Evolutionary conservation across 1,140 invertebrate genomes (phyloP).

Genomic region (Bilobella aurantiaca): DNA sequence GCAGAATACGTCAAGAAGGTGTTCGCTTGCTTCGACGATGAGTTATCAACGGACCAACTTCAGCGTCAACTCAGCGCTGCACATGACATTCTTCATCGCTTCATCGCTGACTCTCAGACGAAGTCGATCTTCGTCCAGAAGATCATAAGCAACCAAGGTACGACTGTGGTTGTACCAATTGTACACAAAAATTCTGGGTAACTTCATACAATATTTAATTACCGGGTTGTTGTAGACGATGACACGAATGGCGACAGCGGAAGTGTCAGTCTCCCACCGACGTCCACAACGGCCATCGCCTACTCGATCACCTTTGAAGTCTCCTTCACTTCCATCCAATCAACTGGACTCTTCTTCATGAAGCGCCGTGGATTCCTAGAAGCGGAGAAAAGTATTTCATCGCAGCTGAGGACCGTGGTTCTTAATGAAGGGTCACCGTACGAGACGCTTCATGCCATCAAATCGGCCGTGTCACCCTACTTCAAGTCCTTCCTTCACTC

Average conservation of each 20-base stretch:
- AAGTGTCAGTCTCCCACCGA: constrained; percentile 37
- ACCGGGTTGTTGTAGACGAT: too few species aligned
- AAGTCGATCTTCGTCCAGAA: constrained; percentile 75
- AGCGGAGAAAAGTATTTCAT: constrained; percentile 85
- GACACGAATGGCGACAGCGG: constrained; percentile 62
- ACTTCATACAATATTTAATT: too few species aligned
- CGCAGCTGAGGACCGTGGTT: constrained; percentile 78
- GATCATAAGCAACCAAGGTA: constrained; percentile 76
- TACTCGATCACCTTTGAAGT: constrained; percentile 86
- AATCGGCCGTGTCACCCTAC: constrained; percentile 88
- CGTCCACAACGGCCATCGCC: constrained; percentile 35
- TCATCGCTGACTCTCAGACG: constrained; percentile 80
- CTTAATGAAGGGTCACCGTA: constrained; percentile 93
- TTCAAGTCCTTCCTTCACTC: constrained; percentile 97
- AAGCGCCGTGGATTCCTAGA: constrained; percentile 83
- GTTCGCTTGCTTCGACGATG: constrained; percentile 41
- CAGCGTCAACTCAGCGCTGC: constrained; percentile 68
- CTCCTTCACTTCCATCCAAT: constrained; percentile 59
- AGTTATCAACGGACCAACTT: constrained; percentile 50
- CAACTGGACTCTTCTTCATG: constrained; percentile 64
- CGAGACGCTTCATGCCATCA: constrained; percentile 90
- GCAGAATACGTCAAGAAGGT: constrained; percentile 9
- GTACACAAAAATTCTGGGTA: too few species aligned
- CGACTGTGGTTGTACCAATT: too few species aligned
- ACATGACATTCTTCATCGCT: constrained; percentile 76